Evolutionary conservation across 2,113 vertebrate species (phyloP), one percentile per base, ranked within the genome.

Genomic region (Marmota flaviventris): DNA sequence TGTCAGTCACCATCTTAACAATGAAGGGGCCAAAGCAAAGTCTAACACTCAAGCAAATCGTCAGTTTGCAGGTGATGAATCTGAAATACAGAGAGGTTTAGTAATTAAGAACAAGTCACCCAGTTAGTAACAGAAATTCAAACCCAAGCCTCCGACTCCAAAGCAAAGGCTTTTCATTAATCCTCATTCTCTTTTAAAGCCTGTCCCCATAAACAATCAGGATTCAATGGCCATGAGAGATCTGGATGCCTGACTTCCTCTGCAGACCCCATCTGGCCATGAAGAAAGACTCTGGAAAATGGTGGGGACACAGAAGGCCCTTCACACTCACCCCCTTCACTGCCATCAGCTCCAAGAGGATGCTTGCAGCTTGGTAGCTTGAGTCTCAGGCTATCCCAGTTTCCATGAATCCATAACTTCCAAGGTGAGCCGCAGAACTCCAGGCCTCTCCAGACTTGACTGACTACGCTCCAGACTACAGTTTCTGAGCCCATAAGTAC

Each of bases 41-140:
- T 3, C 42, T 45, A 56, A 81, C 81, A 27, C 22, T 25, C 69
- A 39, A 56, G n/a, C 37, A 37, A 72, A 69, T 32, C 25, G 75
- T 65, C 17, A 22, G 14, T 81, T 51, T 72, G 45, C 72, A 88
- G 37, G 65, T 25, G 65, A 58, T 24, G 75, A 72, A 56, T 84
- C 42, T 27, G 76, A 72, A 91, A 37, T 39, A 53, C 67, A 82
- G 61, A 87, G 75, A 90, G 16, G n/a, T 82, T 89, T 18, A 79
- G 83, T 70, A 75, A 65, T 42, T 16, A 67, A 58, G n/a, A 29
- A 56, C 79, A 94, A 56, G 24, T 83, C 85, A 79, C 37, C 58
- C 72, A 76, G 81, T 56, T 70, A 81, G 29, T 18, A 76, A 56
- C 37, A 94, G 24, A 37, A 88, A 93, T 45, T 79, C 75, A 84